Base-by-base conservation (phyloP, 2,888 invertebrate genomes). In the Linyphia triangularis region DNA sequence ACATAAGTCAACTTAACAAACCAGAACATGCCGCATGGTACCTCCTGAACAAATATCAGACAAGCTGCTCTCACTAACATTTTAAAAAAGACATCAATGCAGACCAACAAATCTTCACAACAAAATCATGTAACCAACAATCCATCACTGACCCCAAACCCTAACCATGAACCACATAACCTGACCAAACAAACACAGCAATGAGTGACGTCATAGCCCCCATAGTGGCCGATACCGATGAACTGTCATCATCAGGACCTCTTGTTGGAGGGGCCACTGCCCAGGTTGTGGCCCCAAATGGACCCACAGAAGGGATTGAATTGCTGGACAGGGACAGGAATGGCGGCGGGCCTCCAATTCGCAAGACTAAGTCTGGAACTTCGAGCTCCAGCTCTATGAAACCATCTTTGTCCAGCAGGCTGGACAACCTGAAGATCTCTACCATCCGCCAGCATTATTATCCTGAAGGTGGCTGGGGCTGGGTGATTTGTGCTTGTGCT, bases 401-500 rank as follows among this genome's bases (percentile, higher is more conserved):
- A 51, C 84, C 84, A 1, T 84, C 83, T 0, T 43, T 84, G 75
- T 83, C 88, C 63, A 88, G 88, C 70, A 24, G 88, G 63, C 65
- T 89, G 57, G 90, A 90, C 24, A 79, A 90, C 24, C 69, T 85
- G 26, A 90, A 90, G 82, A 89, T 89, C 16, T 90, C 90, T 2
- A 95, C 96, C 90, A 96, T 96, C 93, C 95, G 96, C 91, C 96
- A 96, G 92, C 96, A 96, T 93, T 96, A 96, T 93, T 96, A 96
- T 93, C 96, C 96, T 5, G 96, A 96, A 93, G 96, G 96, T 9
- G 96, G 96, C 0, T 97, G 96, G 96, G 97, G 97, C 4, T 97
- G 96, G 96, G 95, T 96, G 78, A 95, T 97, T 81, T 94, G 96
- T 3, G 94, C 94, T 19, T 96, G 95, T 40, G 96, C 95, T 24